phyloP scores from a whole-genome alignment of 2,797 vertebrate species.

The Delichon dasypus region DNA sequence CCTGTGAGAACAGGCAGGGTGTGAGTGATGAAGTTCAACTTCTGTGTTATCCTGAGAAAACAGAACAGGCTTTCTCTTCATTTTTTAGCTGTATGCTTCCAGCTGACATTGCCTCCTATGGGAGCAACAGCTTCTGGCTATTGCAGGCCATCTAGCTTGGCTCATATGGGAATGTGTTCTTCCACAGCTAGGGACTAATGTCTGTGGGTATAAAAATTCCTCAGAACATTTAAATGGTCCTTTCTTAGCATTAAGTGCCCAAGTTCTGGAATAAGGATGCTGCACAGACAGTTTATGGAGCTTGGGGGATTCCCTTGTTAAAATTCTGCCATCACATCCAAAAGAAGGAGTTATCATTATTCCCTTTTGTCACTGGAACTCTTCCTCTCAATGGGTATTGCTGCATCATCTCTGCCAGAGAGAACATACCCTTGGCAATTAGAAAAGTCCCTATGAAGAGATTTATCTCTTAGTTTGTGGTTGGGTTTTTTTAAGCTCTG shows the following conservation, averaged over 20 bases:
- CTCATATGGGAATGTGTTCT: background rate
- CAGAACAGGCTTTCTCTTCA: background rate
- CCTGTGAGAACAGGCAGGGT: background rate
- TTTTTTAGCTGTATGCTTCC: background rate
- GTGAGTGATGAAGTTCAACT: background rate
- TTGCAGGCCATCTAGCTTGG: background rate
- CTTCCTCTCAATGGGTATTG: background rate
- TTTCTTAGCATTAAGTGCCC: background rate
- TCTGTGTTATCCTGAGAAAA: background rate
- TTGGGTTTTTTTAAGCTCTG: background rate
- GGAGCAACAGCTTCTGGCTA: background rate
- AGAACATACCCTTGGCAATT: background rate
- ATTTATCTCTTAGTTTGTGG: background rate
- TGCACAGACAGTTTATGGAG: background rate
- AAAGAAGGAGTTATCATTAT: background rate
- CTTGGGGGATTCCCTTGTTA: background rate
- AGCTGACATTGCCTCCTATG: background rate
- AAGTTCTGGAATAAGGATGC: background rate
- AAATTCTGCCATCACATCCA: background rate
- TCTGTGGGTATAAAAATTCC: background rate
- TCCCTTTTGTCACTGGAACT: background rate
- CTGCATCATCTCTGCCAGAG: background rate
- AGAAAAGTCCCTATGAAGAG: background rate
- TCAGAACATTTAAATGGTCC: background rate
- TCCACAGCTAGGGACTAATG: background rate